Base-by-base conservation (phyloP, 2,888 invertebrate species). In the Lasiommata megera region DNA sequence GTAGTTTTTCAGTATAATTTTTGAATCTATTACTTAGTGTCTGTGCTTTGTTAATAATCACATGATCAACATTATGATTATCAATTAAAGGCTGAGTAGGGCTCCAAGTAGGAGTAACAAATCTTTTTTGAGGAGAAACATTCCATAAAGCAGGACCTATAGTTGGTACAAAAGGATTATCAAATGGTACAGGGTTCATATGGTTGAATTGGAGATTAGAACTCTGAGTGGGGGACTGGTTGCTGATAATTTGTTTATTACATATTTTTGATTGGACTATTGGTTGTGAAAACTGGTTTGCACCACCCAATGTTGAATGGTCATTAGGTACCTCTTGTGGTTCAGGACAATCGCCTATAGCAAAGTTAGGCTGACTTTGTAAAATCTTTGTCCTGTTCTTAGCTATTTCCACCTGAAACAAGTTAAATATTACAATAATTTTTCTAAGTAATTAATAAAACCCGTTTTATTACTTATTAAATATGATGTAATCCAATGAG, bases 401-500 rank as follows among this genome's bases (percentile, higher is more conserved):
- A 8, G 78, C 81, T 64, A 77, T 82, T 65, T 79, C 77, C 51
- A 79, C 75, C 87, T 87, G 70, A 43, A 66, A 65, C 47, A 61
- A 47, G 46, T 59, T 47, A 28, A 46, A 9, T 34, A 11, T n/a
- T n/a, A n/a, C n/a, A n/a, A n/a, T n/a, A n/a, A n/a, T n/a, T n/a
- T n/a, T n/a, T n/a, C n/a, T n/a, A n/a, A n/a, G n/a, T n/a, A n/a
- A n/a, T n/a, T n/a, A n/a, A n/a, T n/a, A n/a, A n/a, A n/a, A n/a
- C n/a, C n/a, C n/a, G n/a, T n/a, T n/a, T n/a, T n/a, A n/a, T n/a
- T n/a, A n/a, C n/a, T n/a, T n/a, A n/a, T n/a, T n/a, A n/a, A n/a
- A n/a, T n/a, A n/a, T n/a, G n/a, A n/a, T n/a, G n/a, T n/a, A n/a
- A n/a, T n/a, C n/a, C n/a, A n/a, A n/a, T n/a, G n/a, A n/a, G n/a